Percentiles rank a stretch among this genome's conserved stretches.
Conservation (phyloP, 2,113 vertebrate species). For the Fukomys damarensis region DNA sequence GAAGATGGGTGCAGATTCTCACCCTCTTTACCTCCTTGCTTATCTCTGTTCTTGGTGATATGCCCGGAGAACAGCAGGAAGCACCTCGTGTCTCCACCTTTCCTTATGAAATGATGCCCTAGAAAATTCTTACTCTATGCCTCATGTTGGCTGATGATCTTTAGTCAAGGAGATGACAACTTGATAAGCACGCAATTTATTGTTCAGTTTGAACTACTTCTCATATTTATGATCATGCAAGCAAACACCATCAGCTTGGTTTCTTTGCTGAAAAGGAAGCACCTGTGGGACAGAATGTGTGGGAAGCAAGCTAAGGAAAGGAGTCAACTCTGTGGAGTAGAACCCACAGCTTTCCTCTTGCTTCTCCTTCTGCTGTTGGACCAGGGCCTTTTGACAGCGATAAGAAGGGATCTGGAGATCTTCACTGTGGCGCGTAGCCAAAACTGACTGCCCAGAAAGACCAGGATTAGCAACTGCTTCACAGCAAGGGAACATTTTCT, state of each 20-base stretch:
- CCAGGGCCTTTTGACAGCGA: neutral
- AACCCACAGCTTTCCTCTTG: neutral
- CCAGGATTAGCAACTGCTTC: neutral
- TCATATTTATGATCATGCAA: slow-evolving; percentile 24
- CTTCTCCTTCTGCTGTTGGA: neutral
- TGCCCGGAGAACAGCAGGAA: slow-evolving; percentile 27
- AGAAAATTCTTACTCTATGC: neutral
- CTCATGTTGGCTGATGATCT: slow-evolving; percentile 49
- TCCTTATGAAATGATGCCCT: neutral
- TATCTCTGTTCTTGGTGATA: slow-evolving; percentile 60
- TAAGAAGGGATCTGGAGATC: neutral
- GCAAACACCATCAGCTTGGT: neutral
- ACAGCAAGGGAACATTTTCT: neutral
- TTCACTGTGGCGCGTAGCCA: neutral
- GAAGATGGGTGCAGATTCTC: neutral
- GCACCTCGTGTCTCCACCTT: slow-evolving; percentile 34
- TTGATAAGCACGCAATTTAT: slow-evolving; percentile 56
- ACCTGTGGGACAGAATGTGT: neutral
- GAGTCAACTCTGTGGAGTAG: neutral
- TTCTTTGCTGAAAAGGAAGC: neutral
- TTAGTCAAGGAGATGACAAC: slow-evolving; percentile 38
- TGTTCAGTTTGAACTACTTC: slow-evolving; percentile 42
- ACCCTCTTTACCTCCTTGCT: neutral
- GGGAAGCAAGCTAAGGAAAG: neutral
- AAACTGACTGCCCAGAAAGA: neutral